Conservation (phyloP, 2,797 vertebrate species). For the Sebastes iracundus region DNA sequence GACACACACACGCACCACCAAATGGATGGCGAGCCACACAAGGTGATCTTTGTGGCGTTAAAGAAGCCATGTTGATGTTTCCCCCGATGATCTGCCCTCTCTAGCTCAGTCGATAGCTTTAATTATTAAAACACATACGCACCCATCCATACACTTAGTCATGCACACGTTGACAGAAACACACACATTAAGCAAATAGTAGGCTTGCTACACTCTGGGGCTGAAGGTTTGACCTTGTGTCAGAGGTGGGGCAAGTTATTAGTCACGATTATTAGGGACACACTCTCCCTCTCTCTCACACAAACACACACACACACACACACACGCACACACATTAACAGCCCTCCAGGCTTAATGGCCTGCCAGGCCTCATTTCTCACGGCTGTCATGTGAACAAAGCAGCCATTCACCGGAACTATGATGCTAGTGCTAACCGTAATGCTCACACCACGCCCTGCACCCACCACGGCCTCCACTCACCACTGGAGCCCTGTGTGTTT, state of each 20-base stretch:
- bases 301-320: slow-evolving; percentile 37
- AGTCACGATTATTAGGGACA: slow-evolving; percentile 81
- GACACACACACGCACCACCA: slow-evolving; percentile 5
- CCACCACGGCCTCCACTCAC: slow-evolving; percentile 57
- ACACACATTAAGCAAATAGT: slow-evolving; percentile 67
- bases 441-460: slow-evolving; percentile 77
- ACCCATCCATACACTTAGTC: slow-evolving; percentile 59
- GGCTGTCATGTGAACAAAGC: slow-evolving; percentile 86
- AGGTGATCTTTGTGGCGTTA: slow-evolving; percentile 75
- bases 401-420: slow-evolving; percentile 84
- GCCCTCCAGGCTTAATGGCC: slow-evolving; percentile 76
- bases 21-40: slow-evolving; percentile 62
- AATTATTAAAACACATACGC: slow-evolving; percentile 76
- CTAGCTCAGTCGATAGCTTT: slow-evolving; percentile 67
- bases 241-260: slow-evolving; percentile 82
- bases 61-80: slow-evolving; percentile 72
- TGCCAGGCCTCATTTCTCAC: slow-evolving; percentile 82
- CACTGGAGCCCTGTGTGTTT: slow-evolving; percentile 31
- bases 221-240: slow-evolving; percentile 79
- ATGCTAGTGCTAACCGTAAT: slow-evolving; percentile 77
- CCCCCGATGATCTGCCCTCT: slow-evolving; percentile 64
- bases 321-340: slow-evolving; percentile 50
- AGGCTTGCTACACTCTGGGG: slow-evolving; percentile 54
- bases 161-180: slow-evolving; percentile 18
- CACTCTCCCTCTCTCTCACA: slow-evolving; percentile 27